A percentile compares a stretch with the other conserved stretches of the same genome.
Conservation (phyloP, 2,113 vertebrate genomes). For the Anhinga anhinga region DNA sequence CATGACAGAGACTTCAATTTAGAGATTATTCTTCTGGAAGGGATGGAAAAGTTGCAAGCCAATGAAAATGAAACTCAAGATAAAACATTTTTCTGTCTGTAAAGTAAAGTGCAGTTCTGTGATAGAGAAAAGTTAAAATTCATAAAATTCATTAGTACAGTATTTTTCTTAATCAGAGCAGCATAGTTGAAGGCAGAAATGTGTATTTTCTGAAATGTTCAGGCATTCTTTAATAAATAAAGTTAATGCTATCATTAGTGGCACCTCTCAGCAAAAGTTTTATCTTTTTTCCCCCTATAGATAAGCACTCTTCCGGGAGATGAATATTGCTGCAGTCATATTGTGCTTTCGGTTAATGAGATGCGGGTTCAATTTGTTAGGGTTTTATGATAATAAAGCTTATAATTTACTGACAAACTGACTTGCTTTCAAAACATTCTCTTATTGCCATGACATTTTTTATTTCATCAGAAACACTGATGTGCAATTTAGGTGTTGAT, state of each 20-base stretch:
- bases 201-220: constrained; percentile 51
- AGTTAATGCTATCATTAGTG: constrained; percentile 68
- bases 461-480: constrained; percentile 60
- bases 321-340: constrained; percentile 73
- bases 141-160: background rate
- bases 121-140: constrained; percentile 1
- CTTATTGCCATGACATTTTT: constrained; percentile 58
- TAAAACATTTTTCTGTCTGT: background rate
- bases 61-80: constrained; percentile 2
- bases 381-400: constrained; percentile 76
- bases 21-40: background rate
- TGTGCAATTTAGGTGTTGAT: constrained; percentile 68
- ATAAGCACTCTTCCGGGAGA: constrained; percentile 72
- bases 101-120: background rate
- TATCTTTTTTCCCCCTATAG: constrained; percentile 21
- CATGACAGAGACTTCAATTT: background rate
- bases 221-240: constrained; percentile 69
- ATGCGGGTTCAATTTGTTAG: constrained; percentile 71
- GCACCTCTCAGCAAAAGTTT: constrained; percentile 70
- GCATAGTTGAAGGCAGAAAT: background rate
- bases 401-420: constrained; percentile 76
- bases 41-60: background rate
- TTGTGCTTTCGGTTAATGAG: constrained; percentile 74
- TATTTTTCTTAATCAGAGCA: constrained; percentile 34
- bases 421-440: constrained; percentile 73